Conservation (phyloP, 23 tunicate genomes). For the Halocynthia roretzi region DNA sequence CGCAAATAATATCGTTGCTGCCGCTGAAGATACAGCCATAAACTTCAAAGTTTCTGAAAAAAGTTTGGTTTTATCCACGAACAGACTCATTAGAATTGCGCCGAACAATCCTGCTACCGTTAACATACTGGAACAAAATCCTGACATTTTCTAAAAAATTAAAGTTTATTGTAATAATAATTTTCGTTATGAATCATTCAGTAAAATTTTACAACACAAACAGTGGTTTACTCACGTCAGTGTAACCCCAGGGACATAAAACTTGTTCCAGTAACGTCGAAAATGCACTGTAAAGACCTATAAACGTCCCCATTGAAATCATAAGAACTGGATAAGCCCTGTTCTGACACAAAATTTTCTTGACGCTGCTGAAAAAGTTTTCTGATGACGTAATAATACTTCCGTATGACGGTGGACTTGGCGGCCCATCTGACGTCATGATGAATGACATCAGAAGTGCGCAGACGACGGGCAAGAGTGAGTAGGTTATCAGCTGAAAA, state of each 20-base stretch:
- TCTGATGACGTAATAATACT: slow-evolving; percentile 22
- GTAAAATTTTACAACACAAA: background rate
- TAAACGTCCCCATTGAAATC: slow-evolving; percentile 51
- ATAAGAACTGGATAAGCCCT: slow-evolving; percentile 43
- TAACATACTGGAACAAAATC: slow-evolving; percentile 45
- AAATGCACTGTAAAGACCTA: slow-evolving; percentile 71
- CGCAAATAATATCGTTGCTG: slow-evolving; percentile 41
- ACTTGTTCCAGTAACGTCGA: slow-evolving; percentile 76
- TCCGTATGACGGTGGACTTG: slow-evolving; percentile 68
- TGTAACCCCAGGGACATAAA: slow-evolving; percentile 82
- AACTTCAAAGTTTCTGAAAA: slow-evolving; percentile 57
- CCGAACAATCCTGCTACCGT: slow-evolving; percentile 77
- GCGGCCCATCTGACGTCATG: slow-evolving; percentile 73
- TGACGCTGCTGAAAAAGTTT: slow-evolving; percentile 44
- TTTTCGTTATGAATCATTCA: background rate
- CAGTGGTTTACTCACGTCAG: slow-evolving; percentile 44
- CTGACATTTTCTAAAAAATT: slow-evolving; percentile 49
- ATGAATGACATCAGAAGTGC: slow-evolving; percentile 36
- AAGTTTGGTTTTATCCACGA: slow-evolving; percentile 51
- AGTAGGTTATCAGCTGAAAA: slow-evolving; percentile 59
- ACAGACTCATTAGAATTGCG: slow-evolving; percentile 41
- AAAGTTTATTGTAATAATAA: background rate
- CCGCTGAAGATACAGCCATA: slow-evolving; percentile 28
- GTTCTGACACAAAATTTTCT: slow-evolving; percentile 31
- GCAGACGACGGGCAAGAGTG: slow-evolving; percentile 32